Evolutionary conservation across 2,888 invertebrate genomes (phyloP).

Genomic region (Sarcophaga variegata): DNA sequence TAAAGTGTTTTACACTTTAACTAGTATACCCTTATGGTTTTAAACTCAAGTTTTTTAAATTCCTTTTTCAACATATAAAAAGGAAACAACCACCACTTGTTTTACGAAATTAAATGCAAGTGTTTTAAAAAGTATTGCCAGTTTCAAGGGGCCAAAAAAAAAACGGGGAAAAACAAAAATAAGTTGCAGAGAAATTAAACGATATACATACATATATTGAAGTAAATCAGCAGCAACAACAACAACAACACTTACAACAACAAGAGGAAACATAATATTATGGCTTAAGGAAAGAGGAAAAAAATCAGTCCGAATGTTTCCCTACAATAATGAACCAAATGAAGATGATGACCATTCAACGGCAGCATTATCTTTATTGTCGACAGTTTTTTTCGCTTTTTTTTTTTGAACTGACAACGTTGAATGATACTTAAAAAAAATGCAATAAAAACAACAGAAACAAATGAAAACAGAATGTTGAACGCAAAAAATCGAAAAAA

Average conservation of each 20-base stretch:
- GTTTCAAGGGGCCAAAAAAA: neutral
- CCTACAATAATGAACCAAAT: neutral
- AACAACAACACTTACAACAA: neutral
- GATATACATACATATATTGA: neutral
- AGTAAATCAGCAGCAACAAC: neutral
- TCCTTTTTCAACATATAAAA: too few species aligned
- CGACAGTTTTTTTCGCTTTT: neutral
- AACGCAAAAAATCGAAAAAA: constrained; percentile 18
- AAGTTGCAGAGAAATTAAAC: neutral
- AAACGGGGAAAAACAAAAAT: neutral
- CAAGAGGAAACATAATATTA: neutral
- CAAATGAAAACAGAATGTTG: neutral
- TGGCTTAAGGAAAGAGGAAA: neutral
- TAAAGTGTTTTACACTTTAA: too few species aligned
- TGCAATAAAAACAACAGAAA: constrained; percentile 4
- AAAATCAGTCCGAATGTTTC: neutral
- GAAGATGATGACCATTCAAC: neutral
- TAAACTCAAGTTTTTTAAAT: too few species aligned
- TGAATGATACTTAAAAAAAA: constrained; percentile 56
- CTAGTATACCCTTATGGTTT: too few species aligned
- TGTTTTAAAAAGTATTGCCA: too few species aligned
- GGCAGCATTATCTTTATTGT: neutral
- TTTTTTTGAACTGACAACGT: constrained; percentile 23
- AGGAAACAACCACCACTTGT: too few species aligned
- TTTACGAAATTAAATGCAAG: too few species aligned